Evolutionary conservation across 2,797 vertebrate genomes (phyloP), one percentile per base, ranked within the genome.

Genomic region (Gorsachius magnificus): DNA sequence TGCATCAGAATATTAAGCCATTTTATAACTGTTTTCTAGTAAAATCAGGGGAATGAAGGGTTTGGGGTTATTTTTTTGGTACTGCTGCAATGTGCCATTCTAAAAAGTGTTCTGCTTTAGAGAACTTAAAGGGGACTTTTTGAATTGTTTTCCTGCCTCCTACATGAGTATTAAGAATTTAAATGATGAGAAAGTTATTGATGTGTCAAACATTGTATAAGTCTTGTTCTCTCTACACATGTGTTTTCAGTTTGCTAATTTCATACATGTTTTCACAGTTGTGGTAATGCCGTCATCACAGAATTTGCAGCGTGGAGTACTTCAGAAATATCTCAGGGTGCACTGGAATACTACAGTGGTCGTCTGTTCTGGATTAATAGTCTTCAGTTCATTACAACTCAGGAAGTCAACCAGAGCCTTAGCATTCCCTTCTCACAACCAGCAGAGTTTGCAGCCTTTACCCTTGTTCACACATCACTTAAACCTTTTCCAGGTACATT

Each of bases 401-500:
- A 98, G 84, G 98, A 98, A 94, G 56, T 98, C 28, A 95, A 90
- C 57, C 98, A 98, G 93, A 97, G 94, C 53, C 83, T 92, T 26
- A 98, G 94, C 19, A 95, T 98, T 91, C 90, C 97, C 19, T 93
- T 98, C 93, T 98, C 97, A 33, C 94, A 98, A 26, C 90, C 96
- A 87, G 95, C 95, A 64, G 83, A 79, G 57, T 97, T 98, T 93
- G 92, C 88, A 89, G 91, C 97, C 50, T 98, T 98, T 80, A 97
- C 97, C 12, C 94, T 98, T 72, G 93, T 98, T 89, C 98, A 98
- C 51, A 77, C 86, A 38, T 96, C 97, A 25, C 97, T 97, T 81
- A 98, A 98, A 95, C 98, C 98, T 84, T 95, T 98, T 38, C 98
- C 98, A 97, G 98, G 98, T 98, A 96, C 2, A 5, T 26, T 36